Evolutionary conservation across 1,140 invertebrate species (phyloP).

Genomic region (Adelges cooleyi): DNA sequence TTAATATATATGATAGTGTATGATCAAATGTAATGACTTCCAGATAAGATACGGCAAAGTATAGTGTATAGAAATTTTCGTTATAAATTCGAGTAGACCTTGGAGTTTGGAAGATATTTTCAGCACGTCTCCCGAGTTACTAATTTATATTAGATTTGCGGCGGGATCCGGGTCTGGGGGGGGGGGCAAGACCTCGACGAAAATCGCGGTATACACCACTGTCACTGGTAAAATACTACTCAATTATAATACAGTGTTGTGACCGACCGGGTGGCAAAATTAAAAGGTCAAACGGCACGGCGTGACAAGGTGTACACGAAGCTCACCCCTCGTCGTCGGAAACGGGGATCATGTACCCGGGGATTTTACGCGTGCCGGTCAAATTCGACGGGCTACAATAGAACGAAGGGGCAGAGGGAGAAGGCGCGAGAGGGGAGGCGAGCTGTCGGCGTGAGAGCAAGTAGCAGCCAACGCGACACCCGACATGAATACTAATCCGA

Average conservation of each 20-base stretch:
- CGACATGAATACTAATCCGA: slow-evolving; percentile 20
- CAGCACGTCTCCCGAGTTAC: not conserved
- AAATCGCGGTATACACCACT: not conserved
- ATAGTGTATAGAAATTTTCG: too few relatives aligned
- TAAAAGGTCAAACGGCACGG: not conserved
- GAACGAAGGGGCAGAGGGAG: not conserved
- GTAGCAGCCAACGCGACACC: not conserved
- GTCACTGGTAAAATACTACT: not conserved
- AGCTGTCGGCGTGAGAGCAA: not conserved
- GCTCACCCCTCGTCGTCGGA: not conserved
- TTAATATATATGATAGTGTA: too few relatives aligned
- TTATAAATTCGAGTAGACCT: too few relatives aligned
- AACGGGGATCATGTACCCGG: not conserved
- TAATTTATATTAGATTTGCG: not conserved
- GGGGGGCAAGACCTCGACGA: not conserved
- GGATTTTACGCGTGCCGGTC: not conserved
- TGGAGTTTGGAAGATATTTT: not conserved
- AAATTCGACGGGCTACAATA: not conserved
- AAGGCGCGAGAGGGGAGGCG: not conserved
- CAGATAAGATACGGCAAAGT: too few relatives aligned
- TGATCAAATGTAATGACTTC: too few relatives aligned
- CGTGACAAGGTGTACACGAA: too few relatives aligned
- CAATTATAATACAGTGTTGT: not conserved
- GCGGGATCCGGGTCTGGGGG: too few relatives aligned
- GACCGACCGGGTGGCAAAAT: not conserved